A percentile compares a stretch with the other conserved stretches of the same genome.
phyloP scores from a whole-genome alignment of 2,113 vertebrate genomes.

The Chinchilla lanigera region DNA sequence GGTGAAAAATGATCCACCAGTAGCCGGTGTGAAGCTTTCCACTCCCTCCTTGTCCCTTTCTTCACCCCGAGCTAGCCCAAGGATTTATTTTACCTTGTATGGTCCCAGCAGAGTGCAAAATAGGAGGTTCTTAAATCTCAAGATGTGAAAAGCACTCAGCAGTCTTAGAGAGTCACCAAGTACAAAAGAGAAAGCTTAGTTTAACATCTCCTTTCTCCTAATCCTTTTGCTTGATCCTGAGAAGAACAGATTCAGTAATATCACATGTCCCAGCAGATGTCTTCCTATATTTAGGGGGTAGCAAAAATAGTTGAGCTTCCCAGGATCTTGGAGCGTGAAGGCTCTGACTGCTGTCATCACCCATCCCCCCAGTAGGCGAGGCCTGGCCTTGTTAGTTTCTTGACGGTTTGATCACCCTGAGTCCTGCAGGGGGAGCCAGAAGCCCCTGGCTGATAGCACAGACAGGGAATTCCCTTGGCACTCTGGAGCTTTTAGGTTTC shows the following conservation, averaged over 20 bases:
- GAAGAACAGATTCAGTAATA: slow-evolving; percentile 63
- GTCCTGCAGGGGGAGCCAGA: background rate
- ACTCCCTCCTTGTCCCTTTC: too few species aligned
- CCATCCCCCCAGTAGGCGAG: background rate
- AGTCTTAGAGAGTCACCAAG: slow-evolving; percentile 37
- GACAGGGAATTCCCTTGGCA: background rate
- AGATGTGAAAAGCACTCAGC: slow-evolving; percentile 50
- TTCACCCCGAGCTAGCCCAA: background rate
- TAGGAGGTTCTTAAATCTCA: slow-evolving; percentile 57
- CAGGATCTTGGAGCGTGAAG: slow-evolving; percentile 19
- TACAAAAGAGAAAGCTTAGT: slow-evolving; percentile 60
- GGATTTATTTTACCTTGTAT: background rate
- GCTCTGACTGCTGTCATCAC: slow-evolving; percentile 40
- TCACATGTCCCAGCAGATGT: slow-evolving; percentile 69
- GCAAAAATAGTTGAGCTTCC: slow-evolving; percentile 72
- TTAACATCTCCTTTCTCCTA: slow-evolving; percentile 29
- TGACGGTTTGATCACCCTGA: background rate
- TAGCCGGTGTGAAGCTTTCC: background rate
- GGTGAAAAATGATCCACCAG: background rate
- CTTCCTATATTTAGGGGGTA: slow-evolving; percentile 76
- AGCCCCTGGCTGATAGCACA: background rate
- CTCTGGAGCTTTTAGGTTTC: background rate
- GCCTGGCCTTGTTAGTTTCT: slow-evolving; percentile 45
- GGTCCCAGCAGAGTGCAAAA: background rate
- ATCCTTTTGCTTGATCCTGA: slow-evolving; percentile 64